Evolutionary conservation across 2,113 vertebrate genomes (phyloP), one percentile per base, ranked within the genome.

Genomic region (Lasiurus cinereus): DNA sequence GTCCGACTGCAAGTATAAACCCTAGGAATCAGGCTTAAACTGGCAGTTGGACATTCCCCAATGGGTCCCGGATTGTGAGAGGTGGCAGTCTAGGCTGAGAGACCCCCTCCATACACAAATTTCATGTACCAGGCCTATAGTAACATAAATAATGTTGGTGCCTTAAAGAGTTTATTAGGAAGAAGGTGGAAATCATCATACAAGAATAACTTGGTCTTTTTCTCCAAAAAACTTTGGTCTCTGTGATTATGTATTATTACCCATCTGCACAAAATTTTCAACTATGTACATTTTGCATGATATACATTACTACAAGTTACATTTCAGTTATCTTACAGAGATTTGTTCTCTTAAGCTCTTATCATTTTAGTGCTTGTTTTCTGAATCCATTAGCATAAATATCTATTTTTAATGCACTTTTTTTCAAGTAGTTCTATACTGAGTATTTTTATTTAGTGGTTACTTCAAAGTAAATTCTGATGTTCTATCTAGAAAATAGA

Each of bases 391-490:
- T 72, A 67, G 8, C 67, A 62, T 84, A 43, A 59, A 29, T 52
- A 4, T 69, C 31, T 59, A 54, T 69, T 83, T 73, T 95, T 66
- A 88, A 39, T 52, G 13, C 8, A 79, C 39, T 39, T 16, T 83
- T 3, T 67, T 91, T 89, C 6, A 73, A 76, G 62, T 89, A 67
- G 8, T 27, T 84, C 15, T 74, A 39, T 18, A 78, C 13, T 80
- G 19, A 78, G 13, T n/a, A 66, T 83, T 88, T 92, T 88, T 76
- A 87, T 62, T 43, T 72, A 59, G 22, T 50, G 74, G 4, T 59
- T 73, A 85, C 24, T 70, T 83, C 33, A 70, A 86, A 93, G 24
- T 50, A 85, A 84, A 92, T 2, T 66, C 79, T 82, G 59, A 77
- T 77, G 6, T 70, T 70, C 18, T 48, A 85, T n/a, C 16, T 77